Evolutionary conservation across 2,888 invertebrate species (phyloP).

Genomic region (Halictus quadricinctus): DNA sequence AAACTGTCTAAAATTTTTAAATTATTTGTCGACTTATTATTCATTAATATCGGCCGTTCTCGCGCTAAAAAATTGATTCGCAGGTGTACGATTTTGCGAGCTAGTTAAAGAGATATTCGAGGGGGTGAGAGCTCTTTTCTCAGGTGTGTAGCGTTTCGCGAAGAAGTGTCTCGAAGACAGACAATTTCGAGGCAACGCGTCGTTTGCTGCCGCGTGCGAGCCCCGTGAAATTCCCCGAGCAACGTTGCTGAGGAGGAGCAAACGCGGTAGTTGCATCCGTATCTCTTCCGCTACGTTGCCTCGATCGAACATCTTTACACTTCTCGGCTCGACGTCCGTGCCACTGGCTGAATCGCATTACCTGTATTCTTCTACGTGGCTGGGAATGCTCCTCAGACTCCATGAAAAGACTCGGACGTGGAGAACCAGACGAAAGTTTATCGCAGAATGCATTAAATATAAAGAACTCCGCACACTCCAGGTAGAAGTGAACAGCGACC

Average conservation of each 20-base stretch:
- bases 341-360: not conserved
- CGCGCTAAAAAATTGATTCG: not conserved
- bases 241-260: constrained; percentile 9
- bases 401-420: too few relatives aligned
- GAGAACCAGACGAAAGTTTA: not conserved
- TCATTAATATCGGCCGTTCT: not conserved
- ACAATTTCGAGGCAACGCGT: not conserved
- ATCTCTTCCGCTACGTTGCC: constrained; percentile 54
- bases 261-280: constrained; percentile 28
- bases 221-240: not conserved
- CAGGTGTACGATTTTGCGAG: not conserved
- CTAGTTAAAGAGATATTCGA: not conserved
- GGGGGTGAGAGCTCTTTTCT: not conserved
- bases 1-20: too few relatives aligned
- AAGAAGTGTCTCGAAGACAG: not conserved
- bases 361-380: not conserved
- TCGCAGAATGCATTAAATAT: not conserved
- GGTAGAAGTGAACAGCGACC: too few relatives aligned
- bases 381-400: not conserved
- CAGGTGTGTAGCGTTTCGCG: not conserved
- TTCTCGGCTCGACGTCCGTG: not conserved
- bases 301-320: constrained; percentile 32
- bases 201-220: not conserved
- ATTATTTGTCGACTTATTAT: too few relatives aligned
- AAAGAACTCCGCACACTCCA: too few relatives aligned